phyloP scores from a whole-genome alignment of 2,888 invertebrate genomes.

The Dasysyrphus tricinctus region DNA sequence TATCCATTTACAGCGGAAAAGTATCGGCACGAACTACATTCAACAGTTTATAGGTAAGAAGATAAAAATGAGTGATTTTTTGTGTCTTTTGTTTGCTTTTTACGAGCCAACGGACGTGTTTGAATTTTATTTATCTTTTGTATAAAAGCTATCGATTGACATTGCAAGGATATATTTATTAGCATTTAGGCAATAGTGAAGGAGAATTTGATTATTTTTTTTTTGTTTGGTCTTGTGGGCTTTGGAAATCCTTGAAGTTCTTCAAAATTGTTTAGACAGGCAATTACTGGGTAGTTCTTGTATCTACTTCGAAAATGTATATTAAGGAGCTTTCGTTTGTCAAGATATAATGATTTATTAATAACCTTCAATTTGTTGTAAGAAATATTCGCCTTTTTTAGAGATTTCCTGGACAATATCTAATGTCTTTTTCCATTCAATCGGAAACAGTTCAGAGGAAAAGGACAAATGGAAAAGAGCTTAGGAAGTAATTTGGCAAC shows the following conservation, averaged over 20 bases:
- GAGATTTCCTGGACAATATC: too few species aligned
- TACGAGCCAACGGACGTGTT: background rate
- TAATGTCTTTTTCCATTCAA: too few species aligned
- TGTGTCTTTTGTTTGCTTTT: background rate
- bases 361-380: too few species aligned
- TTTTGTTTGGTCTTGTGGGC: background rate
- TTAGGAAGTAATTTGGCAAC: too few species aligned
- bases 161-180: background rate
- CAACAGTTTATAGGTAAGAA: slow-evolving; percentile 91
- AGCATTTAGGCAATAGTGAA: background rate
- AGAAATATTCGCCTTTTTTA: too few species aligned
- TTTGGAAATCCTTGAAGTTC: background rate
- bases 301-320: too few species aligned
- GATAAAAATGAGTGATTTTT: slow-evolving; percentile 31
- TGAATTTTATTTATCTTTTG: background rate
- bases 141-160: background rate
- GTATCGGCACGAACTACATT: slow-evolving; percentile 93
- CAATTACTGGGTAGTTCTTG: too few species aligned
- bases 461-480: too few species aligned
- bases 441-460: too few species aligned
- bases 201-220: background rate
- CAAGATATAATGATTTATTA: too few species aligned
- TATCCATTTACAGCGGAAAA: slow-evolving; percentile 92
- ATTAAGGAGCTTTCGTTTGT: too few species aligned
- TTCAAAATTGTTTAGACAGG: too few species aligned